A percentile compares a stretch with the other conserved stretches of the same genome.
Evolutionary conservation across 1,140 invertebrate species (phyloP).

Genomic region (Drosophila trapezifrons): DNA sequence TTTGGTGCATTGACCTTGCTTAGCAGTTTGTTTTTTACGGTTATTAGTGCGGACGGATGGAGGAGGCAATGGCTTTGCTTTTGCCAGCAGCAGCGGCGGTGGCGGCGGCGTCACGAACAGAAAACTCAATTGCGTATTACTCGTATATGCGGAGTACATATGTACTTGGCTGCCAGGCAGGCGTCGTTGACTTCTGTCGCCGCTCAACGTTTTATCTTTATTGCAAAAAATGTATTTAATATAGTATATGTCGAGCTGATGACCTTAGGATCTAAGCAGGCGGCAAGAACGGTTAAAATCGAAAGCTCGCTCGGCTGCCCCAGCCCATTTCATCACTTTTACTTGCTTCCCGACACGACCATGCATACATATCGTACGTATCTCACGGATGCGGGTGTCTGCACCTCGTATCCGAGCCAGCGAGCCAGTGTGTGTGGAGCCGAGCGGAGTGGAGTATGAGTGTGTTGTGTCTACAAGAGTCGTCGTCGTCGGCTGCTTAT

Average conservation of each 20-base stretch:
- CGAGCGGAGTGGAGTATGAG: slow-evolving; percentile 4
- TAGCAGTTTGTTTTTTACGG: slow-evolving; percentile 63
- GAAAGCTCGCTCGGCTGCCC: slow-evolving; percentile 39
- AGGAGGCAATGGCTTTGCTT: slow-evolving; percentile 56
- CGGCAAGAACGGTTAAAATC: slow-evolving; percentile 57
- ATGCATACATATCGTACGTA: slow-evolving; percentile 18
- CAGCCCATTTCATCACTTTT: slow-evolving; percentile 62
- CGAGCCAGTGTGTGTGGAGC: slow-evolving; percentile 18
- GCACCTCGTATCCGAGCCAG: slow-evolving; percentile 23
- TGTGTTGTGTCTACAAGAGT: slow-evolving; percentile 60
- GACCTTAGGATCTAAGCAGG: slow-evolving; percentile 58
- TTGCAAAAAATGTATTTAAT: slow-evolving; percentile 45
- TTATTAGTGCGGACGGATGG: slow-evolving; percentile 56
- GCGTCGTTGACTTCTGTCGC: slow-evolving; percentile 57
- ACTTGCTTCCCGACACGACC: slow-evolving; percentile 41
- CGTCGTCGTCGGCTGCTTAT: slow-evolving; percentile 48
- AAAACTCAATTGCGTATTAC: slow-evolving; percentile 65
- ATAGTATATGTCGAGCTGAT: slow-evolving; percentile 45
- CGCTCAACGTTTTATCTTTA: slow-evolving; percentile 49
- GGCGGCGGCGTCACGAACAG: slow-evolving; percentile 46
- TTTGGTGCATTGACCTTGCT: slow-evolving; percentile 63
- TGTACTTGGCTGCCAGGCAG: slow-evolving; percentile 29
- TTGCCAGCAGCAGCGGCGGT: slow-evolving; percentile 9
- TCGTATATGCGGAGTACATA: slow-evolving; percentile 39
- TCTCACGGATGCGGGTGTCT: slow-evolving; percentile 54